A percentile compares a stretch with the other conserved stretches of the same genome.
Conservation (phyloP, 2,113 vertebrate species). For the Agelaius phoeniceus region DNA sequence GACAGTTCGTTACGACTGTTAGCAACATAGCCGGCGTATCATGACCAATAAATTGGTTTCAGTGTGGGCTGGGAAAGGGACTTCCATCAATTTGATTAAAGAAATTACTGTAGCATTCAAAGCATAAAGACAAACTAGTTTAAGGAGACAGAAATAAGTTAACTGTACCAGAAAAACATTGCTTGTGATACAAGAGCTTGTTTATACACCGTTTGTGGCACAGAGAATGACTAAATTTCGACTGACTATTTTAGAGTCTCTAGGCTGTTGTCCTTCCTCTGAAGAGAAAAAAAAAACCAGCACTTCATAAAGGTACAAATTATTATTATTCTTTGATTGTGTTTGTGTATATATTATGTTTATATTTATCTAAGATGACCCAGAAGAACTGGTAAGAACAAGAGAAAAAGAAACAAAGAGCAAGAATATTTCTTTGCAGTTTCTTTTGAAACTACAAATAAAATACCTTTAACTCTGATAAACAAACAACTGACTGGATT, state of each 20-base stretch:
- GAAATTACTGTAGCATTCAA: conserved; percentile 97
- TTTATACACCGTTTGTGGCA: conserved; percentile 50
- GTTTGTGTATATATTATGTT: neutral
- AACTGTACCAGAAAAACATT: conserved; percentile 79
- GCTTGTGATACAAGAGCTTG: conserved; percentile 69
- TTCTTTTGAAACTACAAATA: neutral
- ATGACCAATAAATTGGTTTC: conserved; percentile 99
- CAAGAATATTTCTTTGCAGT: neutral
- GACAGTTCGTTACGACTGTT: conserved; percentile 99
- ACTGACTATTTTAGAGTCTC: neutral
- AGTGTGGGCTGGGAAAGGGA: conserved; percentile 89
- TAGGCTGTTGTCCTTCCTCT: neutral
- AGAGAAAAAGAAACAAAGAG: neutral
- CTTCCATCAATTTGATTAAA: conserved; percentile 99
- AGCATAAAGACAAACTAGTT: conserved; percentile 86
- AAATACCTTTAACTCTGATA: neutral
- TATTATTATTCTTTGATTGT: neutral
- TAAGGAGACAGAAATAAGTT: conserved; percentile 85
- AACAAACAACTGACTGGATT: neutral
- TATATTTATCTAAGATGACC: neutral
- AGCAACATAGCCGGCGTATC: conserved; percentile 96
- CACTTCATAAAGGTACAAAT: neutral
- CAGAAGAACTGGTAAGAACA: neutral
- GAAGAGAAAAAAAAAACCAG: neutral
- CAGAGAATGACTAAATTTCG: conserved; percentile 40